Evolutionary conservation across 23 tunicate genomes (phyloP).

Genomic region (Ciona savignyi): DNA sequence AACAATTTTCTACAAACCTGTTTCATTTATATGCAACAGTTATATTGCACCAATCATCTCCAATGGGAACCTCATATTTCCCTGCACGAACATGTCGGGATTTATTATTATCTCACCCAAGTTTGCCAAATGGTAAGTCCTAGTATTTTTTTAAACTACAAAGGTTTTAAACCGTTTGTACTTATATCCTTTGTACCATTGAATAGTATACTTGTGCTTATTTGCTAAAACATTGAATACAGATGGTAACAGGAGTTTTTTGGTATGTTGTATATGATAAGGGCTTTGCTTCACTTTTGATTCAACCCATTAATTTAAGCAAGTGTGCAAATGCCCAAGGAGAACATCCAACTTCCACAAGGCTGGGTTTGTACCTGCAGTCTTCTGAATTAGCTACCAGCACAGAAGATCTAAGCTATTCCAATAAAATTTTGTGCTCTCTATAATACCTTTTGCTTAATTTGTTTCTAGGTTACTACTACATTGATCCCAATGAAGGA

Average conservation of each 20-base stretch:
- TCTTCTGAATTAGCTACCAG: too few relatives aligned
- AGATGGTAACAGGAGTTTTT: too few relatives aligned
- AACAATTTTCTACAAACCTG: not conserved
- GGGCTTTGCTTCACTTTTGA: too few relatives aligned
- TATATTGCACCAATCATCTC: not conserved
- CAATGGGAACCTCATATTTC: not conserved
- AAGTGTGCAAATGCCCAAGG: too few relatives aligned
- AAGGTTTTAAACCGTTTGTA: not conserved
- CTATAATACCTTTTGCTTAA: too few relatives aligned
- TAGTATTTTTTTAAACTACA: not conserved
- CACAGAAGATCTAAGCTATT: too few relatives aligned
- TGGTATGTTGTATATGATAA: too few relatives aligned
- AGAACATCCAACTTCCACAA: too few relatives aligned
- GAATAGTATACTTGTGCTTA: not conserved
- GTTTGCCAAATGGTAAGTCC: slow-evolving; percentile 19
- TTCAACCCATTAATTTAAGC: too few relatives aligned
- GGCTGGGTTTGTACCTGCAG: too few relatives aligned
- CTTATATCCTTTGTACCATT: not conserved
- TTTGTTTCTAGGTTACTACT: slow-evolving; percentile 28
- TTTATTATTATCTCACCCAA: slow-evolving; percentile 5
- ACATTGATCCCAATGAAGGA: slow-evolving; percentile 45
- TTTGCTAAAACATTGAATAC: not conserved
- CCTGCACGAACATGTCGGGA: slow-evolving; percentile 44
- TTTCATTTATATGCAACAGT: not conserved
- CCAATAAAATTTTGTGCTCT: too few relatives aligned